Evolutionary conservation across 2,797 vertebrate genomes (phyloP), one percentile per base, ranked within the genome.

Genomic region (Botia kubotai): DNA sequence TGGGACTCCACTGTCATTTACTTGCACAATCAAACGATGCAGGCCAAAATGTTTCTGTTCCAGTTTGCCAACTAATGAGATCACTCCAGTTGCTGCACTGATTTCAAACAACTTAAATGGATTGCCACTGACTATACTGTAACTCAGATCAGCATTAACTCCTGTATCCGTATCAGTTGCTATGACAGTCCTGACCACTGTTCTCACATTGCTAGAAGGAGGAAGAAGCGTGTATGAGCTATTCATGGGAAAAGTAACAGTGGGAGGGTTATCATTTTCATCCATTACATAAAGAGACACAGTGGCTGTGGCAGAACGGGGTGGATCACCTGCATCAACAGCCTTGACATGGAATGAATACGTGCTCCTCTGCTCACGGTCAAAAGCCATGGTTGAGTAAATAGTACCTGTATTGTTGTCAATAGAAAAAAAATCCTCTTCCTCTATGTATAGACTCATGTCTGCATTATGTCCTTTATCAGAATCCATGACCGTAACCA

Each of bases 221-320:
- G 97, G 95, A 33, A 99, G 93, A 6, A 99, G 93, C 0, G 95
- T 96, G 88, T 98, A 98, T 17, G 98, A 97, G 88, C 92, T 94
- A 90, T 99, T 99, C 79, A 93, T 92, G 1, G 98, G 98, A 82
- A 96, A 96, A 26, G 94, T 96, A 70, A 99, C 94, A 0, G 93
- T 92, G 3, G 98, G 98, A 0, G 98, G 94, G 0, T 99, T 99
- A 93, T 99, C 98, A 0, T 99, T 99, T 76, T 98, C 97, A 4
- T 99, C 98, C 97, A 99, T 98, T 43, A 99, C 95, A 3, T 95
- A 97, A n/a, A 99, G 95, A 0, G 97, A 98, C 4, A 99, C 98
- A 0, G 96, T 98, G 72, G 98, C 97, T 0, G 97, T 98, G 84
- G 98, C 97, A 0, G 98, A 98, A 5, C 94, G 91, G 0, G 97